phyloP scores from a whole-genome alignment of 1,140 invertebrate species.

The Philotrypesis tridentata region DNA sequence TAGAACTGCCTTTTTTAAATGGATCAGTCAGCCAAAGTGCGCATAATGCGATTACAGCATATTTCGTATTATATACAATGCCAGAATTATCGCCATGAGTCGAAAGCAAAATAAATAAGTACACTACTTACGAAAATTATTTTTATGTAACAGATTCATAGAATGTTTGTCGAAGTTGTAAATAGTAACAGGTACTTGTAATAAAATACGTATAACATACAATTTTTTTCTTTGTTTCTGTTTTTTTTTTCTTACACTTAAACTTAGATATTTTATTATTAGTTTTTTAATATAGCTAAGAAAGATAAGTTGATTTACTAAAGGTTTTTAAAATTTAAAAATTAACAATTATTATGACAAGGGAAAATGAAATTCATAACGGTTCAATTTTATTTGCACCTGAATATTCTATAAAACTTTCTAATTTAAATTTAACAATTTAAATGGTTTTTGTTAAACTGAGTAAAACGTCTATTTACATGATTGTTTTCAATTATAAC shows the following conservation, averaged over 20 bases:
- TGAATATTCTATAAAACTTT: too few species aligned
- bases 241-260: neutral
- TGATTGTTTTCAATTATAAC: neutral
- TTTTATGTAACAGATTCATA: slow-evolving; percentile 70
- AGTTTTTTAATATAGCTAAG: too few species aligned
- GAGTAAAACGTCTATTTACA: neutral
- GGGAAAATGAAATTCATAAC: too few species aligned
- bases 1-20: slow-evolving; percentile 13
- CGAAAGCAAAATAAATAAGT: slow-evolving; percentile 52
- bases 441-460: neutral
- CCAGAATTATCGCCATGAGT: slow-evolving; percentile 26
- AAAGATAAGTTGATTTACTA: too few species aligned
- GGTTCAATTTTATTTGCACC: too few species aligned
- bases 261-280: too few species aligned
- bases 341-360: too few species aligned
- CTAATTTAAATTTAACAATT: too few species aligned
- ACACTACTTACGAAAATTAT: slow-evolving; percentile 64
- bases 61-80: slow-evolving; percentile 27
- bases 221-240: neutral
- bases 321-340: too few species aligned
- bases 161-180: slow-evolving; percentile 67
- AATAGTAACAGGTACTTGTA: slow-evolving; percentile 72
- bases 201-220: slow-evolving; percentile 65
- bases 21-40: slow-evolving; percentile 22
- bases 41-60: slow-evolving; percentile 4